These are phyloP conservation scores for Plecturocebus donacophilus DNA, from an alignment of 2,113 vertebrate species.

Conservation along the genomic window DNA sequence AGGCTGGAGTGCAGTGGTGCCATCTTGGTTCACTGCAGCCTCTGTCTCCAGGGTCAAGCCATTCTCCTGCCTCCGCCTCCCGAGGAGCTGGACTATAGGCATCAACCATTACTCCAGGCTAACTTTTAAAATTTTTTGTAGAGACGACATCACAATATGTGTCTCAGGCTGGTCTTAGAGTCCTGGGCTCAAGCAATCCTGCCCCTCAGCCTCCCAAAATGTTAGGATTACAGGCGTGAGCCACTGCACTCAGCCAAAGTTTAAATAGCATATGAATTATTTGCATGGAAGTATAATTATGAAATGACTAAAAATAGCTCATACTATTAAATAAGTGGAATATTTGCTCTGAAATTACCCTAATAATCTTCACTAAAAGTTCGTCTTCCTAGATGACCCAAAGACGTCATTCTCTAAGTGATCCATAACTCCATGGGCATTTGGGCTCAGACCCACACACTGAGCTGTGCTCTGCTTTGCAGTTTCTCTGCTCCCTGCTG, in stretches of 20 bases:
- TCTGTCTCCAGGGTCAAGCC: too few species aligned
- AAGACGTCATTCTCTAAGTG: not conserved
- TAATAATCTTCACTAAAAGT: not conserved
- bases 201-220: too few species aligned
- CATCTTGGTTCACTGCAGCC: too few species aligned
- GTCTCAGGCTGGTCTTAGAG: too few species aligned
- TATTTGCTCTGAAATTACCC: not conserved
- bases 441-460: not conserved
- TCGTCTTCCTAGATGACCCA: not conserved
- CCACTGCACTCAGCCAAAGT: not conserved
- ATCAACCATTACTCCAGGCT: too few species aligned
- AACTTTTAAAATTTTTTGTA: too few species aligned
- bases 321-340: not conserved
- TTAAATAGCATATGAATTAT: constrained; percentile 59
- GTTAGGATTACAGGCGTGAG: too few species aligned
- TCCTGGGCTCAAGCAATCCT: too few species aligned
- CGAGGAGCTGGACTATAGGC: too few species aligned
- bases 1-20: too few species aligned
- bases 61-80: too few species aligned
- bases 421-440: not conserved
- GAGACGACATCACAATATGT: too few species aligned
- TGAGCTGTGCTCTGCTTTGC: fast-evolving
- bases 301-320: not conserved
- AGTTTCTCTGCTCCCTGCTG: not conserved
- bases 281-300: constrained; percentile 15